A percentile compares a stretch with the other conserved stretches of the same genome.
Conservation (phyloP, 2,113 vertebrate genomes). For the Cricetomys ansorgei region DNA sequence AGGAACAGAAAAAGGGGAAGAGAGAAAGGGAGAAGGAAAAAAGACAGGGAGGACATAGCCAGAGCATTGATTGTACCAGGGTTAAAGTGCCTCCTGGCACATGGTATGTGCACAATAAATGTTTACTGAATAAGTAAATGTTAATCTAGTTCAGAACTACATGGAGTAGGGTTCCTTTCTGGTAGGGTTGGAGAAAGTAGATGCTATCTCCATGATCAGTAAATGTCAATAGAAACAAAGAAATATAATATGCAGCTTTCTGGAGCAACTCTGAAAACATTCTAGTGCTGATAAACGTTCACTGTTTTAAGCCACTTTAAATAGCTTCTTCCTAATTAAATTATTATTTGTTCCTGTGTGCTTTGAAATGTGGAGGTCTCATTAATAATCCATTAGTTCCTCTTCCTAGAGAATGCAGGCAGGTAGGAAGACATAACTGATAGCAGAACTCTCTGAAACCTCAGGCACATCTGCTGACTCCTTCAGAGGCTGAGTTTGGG, state of each 20-base stretch:
- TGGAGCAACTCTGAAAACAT: not conserved
- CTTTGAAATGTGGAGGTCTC: conserved; percentile 2
- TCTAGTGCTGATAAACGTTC: not conserved
- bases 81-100: not conserved
- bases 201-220: not conserved
- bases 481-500: not conserved
- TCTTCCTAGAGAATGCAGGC: not conserved
- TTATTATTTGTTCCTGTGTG: not conserved
- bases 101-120: not conserved
- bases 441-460: not conserved
- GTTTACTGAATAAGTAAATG: not conserved
- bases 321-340: not conserved
- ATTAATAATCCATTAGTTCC: not conserved
- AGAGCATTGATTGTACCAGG: not conserved
- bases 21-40: no score
- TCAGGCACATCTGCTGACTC: not conserved
- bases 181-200: not conserved
- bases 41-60: not conserved
- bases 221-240: not conserved
- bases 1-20: not conserved
- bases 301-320: conserved; percentile 6
- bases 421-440: not conserved
- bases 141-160: not conserved
- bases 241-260: not conserved
- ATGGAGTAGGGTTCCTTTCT: not conserved